Percentiles rank a stretch among this genome's conserved stretches.
Conservation (phyloP, 2,113 vertebrate genomes). For the Himantopus leucocephalus region DNA sequence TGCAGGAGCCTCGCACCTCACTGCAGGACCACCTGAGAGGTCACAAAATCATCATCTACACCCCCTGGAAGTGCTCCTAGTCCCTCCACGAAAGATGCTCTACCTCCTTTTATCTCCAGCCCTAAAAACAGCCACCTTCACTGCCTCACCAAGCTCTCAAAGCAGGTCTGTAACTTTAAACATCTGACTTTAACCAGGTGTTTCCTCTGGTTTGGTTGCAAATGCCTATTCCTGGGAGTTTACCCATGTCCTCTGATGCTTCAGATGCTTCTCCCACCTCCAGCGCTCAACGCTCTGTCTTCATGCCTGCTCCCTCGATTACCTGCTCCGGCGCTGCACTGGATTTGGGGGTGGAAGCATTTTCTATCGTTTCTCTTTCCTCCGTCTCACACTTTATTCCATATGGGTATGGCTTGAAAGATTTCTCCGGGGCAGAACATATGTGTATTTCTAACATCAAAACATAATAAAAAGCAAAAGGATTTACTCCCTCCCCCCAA, state of each 20-base stretch:
- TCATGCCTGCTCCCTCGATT: fast-evolving
- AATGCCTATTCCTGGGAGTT: neutral
- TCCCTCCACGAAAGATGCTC: neutral
- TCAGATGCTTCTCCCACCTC: neutral
- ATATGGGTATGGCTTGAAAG: neutral
- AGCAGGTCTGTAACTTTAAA: neutral
- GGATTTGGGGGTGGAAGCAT: neutral
- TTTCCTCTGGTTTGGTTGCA: neutral
- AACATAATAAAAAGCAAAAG: neutral
- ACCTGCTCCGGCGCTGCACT: neutral
- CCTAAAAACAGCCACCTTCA: neutral
- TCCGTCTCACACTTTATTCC: neutral
- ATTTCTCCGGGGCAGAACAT: neutral
- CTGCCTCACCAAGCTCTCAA: neutral
- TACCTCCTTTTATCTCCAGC: neutral
- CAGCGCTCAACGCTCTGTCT: fast-evolving
- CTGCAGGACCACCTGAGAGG: neutral
- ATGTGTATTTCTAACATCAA: neutral
- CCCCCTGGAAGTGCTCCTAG: neutral
- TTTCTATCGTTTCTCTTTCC: neutral
- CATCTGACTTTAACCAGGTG: neutral
- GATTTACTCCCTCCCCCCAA: neutral
- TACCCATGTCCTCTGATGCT: neutral
- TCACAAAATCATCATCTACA: neutral
- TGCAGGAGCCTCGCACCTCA: neutral